Evolutionary conservation across 2,888 invertebrate species (phyloP), one percentile per base, ranked within the genome.

Genomic region (Vesta saturnalis): DNA sequence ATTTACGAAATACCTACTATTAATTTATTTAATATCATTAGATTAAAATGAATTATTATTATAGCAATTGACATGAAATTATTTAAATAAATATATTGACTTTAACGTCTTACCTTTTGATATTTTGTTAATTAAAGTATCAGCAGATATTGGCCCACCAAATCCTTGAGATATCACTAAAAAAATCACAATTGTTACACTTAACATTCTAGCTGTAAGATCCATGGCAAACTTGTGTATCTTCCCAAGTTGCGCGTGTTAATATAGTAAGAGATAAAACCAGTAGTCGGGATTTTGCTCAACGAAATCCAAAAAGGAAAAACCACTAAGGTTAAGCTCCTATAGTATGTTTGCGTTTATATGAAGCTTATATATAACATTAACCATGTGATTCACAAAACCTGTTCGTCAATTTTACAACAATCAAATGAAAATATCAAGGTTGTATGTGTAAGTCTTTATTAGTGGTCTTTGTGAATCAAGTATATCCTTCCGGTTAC

Each of bases 401-500:
- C 56, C 55, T 54, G 62, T 56, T 46, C 52, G 35, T 22, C 16
- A 14, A 55, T 62, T 62, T 62, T 62, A 43, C 21, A 62, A 18
- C 15, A 22, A 52, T 35, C 61, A 46, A 22, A 43, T 62, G 56
- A 62, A 62, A 60, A 62, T 47, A 56, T 16, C 62, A 62, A 62
- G 62, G 62, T 55, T 62, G 55, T 21, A 23, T 52, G 16, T 18
- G 6, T 19, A n/a, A 22, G n/a, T n/a, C 43, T 43, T 43, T 43
- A 30, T 59, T 47, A 6, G 60, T 60, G 60, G 60, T 60, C 39
- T 61, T 54, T 35, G 22, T 61, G 61, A 61, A 30, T 61, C 61
- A 61, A 49, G 30, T n/a, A 8, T 18, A 58, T 55, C 46, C 60
- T 62, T 62, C 62, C 62, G 62, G 62, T 52, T 21, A 14, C 5